These are phyloP conservation scores for Petromus typicus DNA, from an alignment of 2,113 vertebrate species.

Conservation along the genomic window DNA sequence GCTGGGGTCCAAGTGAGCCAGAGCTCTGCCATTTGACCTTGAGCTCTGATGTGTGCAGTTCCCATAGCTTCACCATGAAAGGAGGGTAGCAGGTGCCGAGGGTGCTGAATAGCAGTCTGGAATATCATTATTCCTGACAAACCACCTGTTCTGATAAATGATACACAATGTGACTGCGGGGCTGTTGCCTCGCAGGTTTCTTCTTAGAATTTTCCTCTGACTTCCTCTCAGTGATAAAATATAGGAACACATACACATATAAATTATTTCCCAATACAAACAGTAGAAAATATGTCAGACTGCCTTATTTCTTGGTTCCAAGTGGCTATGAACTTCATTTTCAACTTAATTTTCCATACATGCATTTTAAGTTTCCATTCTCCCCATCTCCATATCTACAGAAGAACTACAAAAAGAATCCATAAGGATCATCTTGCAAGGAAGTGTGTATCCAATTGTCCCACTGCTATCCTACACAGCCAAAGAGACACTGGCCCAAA, in stretches of 20 bases:
- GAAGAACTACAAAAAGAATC: constrained; percentile 41
- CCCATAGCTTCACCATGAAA: not conserved
- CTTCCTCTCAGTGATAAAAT: constrained; percentile 71
- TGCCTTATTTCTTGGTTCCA: constrained; percentile 73
- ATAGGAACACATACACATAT: constrained; percentile 62
- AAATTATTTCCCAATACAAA: constrained; percentile 76
- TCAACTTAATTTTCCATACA: constrained; percentile 73
- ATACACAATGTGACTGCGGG: constrained; percentile 66
- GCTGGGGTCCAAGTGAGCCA: not conserved
- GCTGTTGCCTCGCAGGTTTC: not conserved
- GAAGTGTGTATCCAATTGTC: not conserved
- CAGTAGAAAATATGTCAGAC: constrained; percentile 22
- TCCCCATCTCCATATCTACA: constrained; percentile 8
- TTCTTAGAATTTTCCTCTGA: constrained; percentile 66
- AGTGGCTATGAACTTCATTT: constrained; percentile 70
- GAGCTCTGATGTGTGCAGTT: not conserved
- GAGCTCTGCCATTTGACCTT: not conserved
- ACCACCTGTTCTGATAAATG: constrained; percentile 75
- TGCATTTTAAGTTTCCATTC: constrained; percentile 50
- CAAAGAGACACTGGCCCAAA: not conserved
- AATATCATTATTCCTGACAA: constrained; percentile 75
- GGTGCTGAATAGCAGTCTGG: not conserved
- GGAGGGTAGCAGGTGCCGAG: constrained; percentile 67
- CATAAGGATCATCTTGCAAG: not conserved
- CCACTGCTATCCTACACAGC: not conserved